phyloP scores from a whole-genome alignment of 2,113 vertebrate genomes.

The Serinus canaria region DNA sequence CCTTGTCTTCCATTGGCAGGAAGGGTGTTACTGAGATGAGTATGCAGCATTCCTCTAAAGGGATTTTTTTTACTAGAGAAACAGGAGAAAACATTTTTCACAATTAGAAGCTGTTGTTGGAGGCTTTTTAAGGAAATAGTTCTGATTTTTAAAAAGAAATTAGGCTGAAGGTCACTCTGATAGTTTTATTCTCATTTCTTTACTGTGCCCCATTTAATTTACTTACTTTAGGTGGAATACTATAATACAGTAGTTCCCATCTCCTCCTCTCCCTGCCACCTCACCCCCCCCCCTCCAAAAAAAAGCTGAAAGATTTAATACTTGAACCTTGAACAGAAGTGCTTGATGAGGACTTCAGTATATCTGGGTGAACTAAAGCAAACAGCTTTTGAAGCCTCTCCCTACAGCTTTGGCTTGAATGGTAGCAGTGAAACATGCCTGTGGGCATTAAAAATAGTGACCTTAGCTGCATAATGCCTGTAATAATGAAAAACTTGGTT shows the following conservation, averaged over 20 bases:
- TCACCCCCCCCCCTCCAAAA: fast-evolving
- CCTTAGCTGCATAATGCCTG: not conserved
- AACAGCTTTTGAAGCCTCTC: not conserved
- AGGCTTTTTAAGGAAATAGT: not conserved
- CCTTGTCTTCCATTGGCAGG: not conserved
- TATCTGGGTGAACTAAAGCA: not conserved
- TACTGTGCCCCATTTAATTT: not conserved
- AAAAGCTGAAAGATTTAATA: not conserved
- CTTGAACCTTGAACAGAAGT: not conserved
- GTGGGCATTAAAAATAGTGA: not conserved
- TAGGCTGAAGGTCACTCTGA: not conserved
- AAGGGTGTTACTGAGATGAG: not conserved
- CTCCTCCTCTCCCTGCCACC: not conserved
- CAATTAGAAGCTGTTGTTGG: not conserved
- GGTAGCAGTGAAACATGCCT: not conserved
- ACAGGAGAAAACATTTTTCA: not conserved
- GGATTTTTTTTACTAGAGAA: not conserved
- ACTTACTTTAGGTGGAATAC: not conserved
- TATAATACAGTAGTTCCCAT: not conserved
- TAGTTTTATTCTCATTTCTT: not conserved
- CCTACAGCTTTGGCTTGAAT: not conserved
- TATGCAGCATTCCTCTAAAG: not conserved
- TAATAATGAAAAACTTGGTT: not conserved
- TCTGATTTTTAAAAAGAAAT: not conserved
- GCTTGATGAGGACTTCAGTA: not conserved